Base-by-base conservation (phyloP, 2,888 invertebrate species). In the Mesorhabditis spiculigera region DNA sequence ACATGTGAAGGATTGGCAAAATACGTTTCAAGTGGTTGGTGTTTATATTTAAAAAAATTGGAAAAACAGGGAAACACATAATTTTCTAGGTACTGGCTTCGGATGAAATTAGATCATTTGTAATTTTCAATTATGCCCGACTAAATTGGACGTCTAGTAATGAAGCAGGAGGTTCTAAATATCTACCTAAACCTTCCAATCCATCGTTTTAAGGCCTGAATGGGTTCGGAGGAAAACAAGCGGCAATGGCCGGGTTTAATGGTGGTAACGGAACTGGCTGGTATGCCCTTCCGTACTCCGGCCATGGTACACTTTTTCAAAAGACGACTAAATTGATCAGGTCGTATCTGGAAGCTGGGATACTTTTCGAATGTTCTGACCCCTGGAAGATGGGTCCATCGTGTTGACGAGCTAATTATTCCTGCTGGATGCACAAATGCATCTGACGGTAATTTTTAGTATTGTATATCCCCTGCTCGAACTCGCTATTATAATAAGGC, bases 1-100 rank as follows among this genome's bases (percentile, higher is more conserved):
- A 63, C 75, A 81, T 65, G 81, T 81, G 16, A 81, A 79, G 63
- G 80, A 82, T 64, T 82, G 82, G 82, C 94, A 94, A 4, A 96
- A 96, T 87, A 94, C 95, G 0, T 96, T 94, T 89, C 96, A 97
- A 91, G 89, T 93, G 90, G 91, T 95, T 4, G 86, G 97, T 68
- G 28, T 1, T 50, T 50, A 50, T 50, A n/a, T 50, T 10, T 50
- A 3, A 2, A 50, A 50, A n/a, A 50, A 2, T 50, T 10, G 8
- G 58, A 13, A 10, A n/a, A 2, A 50, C 2, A 43, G 16, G 10
- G n/a, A 66, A 10, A 63, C 16, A 13, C 8, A 3, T 63, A 28
- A n/a, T 28, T 10, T 6, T 10, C 44, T 5, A 16, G 42, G 65
- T 65, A 68, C 0, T 10, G 10, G 45, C n/a, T n/a, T 28, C 13